Base-by-base conservation (phyloP, 1,140 invertebrate genomes). In the Teleogryllus occipitalis region DNA sequence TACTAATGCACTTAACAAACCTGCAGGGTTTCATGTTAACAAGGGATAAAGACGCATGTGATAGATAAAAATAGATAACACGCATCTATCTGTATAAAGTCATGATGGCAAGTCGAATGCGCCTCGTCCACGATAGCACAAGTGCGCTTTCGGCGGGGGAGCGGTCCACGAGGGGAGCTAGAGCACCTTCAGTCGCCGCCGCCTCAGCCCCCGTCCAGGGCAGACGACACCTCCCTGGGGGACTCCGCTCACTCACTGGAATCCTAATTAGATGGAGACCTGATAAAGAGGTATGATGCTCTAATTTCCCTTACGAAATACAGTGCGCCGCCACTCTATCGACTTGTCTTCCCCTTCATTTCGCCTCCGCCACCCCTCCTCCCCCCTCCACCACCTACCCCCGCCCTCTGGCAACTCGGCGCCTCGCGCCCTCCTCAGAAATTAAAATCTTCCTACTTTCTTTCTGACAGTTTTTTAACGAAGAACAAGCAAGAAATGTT, bases 401-500 rank as follows among this genome's bases (percentile, higher is more conserved):
- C 1, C 18, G 0, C 54, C 7, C 54, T 65, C 2, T 1, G 0
- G 2, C 2, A 1, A 2, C 27, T 2, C 1, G 1, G 27, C 27
- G 1, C 5, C 27, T 39, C 27, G 27, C 27, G 27, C 27, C 27
- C 27, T 39, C 27, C 27, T 39, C 27, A 39, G 54, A 65, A 65
- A 65, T 65, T 65, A 65, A 65, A 65, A 65, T 65, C 54, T 65
- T 65, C 54, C 54, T 65, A 65, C 54, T 65, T 65, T 65, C 54
- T 18, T 65, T 65, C 54, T 65, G 54, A 65, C 54, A 65, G 18
- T 65, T 65, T 65, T 65, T 65, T 65, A 10, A 65, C 54, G 54
- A 65, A 14, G 54, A 65, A 65, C 54, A 65, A 65, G 54, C 54
- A 65, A 65, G 54, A 65, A 65, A 65, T 65, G 54, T 65, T 65